Evolutionary conservation across 2,888 invertebrate species (phyloP).

Genomic region (Caenorhabditis auriculariae): DNA sequence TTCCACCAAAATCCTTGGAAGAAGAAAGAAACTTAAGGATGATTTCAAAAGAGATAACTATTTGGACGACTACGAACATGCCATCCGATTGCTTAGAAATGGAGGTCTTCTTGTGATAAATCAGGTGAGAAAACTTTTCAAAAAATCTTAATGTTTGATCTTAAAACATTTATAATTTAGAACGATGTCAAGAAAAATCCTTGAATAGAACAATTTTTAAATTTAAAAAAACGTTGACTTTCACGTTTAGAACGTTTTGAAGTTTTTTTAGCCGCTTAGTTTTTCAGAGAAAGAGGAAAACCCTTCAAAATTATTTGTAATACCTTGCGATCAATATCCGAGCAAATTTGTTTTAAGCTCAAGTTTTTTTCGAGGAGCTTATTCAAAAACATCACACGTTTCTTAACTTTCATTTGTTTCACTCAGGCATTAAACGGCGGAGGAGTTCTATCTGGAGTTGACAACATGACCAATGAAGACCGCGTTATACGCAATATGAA

Average conservation of each 20-base stretch:
- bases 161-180: no score
- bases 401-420: no score
- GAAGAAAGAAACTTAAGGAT: constrained; percentile 10
- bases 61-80: constrained; percentile 64
- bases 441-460: constrained; percentile 37
- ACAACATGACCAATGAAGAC: constrained; percentile 43
- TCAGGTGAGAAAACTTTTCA: constrained; percentile 46
- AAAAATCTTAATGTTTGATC: background rate
- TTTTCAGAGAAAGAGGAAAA: no score
- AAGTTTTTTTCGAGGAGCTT: no score
- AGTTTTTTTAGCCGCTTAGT: no score
- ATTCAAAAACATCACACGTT: no score
- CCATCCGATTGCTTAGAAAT: constrained; percentile 61
- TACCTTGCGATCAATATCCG: background rate
- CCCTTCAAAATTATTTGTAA: no score
- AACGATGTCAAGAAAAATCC: no score
- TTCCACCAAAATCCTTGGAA: background rate
- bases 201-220: no score
- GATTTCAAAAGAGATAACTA: constrained; percentile 65
- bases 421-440: constrained; percentile 40
- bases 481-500: constrained; percentile 41
- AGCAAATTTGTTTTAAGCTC: no score
- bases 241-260: no score
- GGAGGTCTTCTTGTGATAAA: constrained; percentile 65
- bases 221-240: no score